Evolutionary conservation across 2,888 invertebrate species (phyloP), one percentile per base, ranked within the genome.

Genomic region (Cerastis rubricosa): DNA sequence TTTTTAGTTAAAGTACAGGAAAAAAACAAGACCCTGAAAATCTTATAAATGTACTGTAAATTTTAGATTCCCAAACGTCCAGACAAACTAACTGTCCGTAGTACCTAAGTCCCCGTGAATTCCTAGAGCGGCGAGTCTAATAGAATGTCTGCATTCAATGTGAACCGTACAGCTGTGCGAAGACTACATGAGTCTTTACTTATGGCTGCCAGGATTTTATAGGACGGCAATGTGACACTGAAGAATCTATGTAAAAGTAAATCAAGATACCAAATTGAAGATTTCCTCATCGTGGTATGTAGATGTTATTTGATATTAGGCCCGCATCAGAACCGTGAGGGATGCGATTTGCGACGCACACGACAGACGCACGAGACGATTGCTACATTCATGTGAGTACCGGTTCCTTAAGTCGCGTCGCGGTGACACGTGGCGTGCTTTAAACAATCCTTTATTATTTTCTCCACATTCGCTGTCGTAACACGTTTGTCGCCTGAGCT

Each of bases 31-130:
- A n/a, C n/a, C n/a, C n/a, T n/a, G n/a, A n/a, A n/a, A n/a, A n/a
- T n/a, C n/a, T n/a, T n/a, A n/a, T n/a, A n/a, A n/a, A n/a, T n/a
- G n/a, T n/a, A n/a, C n/a, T n/a, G n/a, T n/a, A n/a, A n/a, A n/a
- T n/a, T n/a, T n/a, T n/a, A n/a, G n/a, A n/a, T n/a, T n/a, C n/a
- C n/a, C 1, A 66, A n/a, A 25, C 19, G 4, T 17, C 43, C 19
- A 9, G 45, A n/a, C 19, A 22, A 47, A 67, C 54, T 12, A 54
- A 65, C 35, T 43, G 40, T 14, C 14, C 4, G 14, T 14, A 9
- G 40, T 43, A 40, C 14, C 14, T 70, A 47, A 76, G 54, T 66
- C 47, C 54, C 40, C 14, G 19, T n/a, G 47, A n/a, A 76, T 70
- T 82, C 11, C 35, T 57, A 47, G n/a, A 61, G 14, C 47, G 29